phyloP scores from a whole-genome alignment of 2,113 vertebrate genomes.

The Nycticebus coucang region DNA sequence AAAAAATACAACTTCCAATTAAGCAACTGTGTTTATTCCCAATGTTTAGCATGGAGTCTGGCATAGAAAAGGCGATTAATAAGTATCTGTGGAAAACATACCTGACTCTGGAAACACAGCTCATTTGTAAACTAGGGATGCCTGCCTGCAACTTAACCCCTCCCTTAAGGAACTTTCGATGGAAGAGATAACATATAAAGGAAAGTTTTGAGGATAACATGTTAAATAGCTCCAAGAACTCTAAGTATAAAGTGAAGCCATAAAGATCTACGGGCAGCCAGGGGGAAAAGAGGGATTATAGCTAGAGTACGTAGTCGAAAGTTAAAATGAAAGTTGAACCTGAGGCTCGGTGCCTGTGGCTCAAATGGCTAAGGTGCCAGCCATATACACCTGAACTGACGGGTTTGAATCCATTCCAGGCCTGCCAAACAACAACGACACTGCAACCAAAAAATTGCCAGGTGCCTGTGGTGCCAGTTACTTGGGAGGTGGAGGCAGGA shows the following conservation, averaged over 20 bases:
- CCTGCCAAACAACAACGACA: too few relatives aligned
- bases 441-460: too few relatives aligned
- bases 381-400: too few relatives aligned
- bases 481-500: too few relatives aligned
- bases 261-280: background rate
- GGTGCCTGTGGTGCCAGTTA: too few relatives aligned
- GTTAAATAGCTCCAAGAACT: background rate
- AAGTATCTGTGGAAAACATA: background rate
- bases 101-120: background rate
- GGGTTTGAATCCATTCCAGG: too few relatives aligned
- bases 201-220: background rate
- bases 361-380: too few relatives aligned
- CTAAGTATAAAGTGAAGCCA: background rate
- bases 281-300: background rate
- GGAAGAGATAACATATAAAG: background rate
- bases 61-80: background rate
- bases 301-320: background rate
- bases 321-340: slow-evolving; percentile 6
- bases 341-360: too few relatives aligned
- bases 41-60: background rate
- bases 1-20: background rate
- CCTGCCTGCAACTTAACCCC: background rate
- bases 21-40: background rate
- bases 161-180: background rate
- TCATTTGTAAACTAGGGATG: background rate